Conservation (phyloP, 2,888 invertebrate genomes). For the Eristalinus aeneus region DNA sequence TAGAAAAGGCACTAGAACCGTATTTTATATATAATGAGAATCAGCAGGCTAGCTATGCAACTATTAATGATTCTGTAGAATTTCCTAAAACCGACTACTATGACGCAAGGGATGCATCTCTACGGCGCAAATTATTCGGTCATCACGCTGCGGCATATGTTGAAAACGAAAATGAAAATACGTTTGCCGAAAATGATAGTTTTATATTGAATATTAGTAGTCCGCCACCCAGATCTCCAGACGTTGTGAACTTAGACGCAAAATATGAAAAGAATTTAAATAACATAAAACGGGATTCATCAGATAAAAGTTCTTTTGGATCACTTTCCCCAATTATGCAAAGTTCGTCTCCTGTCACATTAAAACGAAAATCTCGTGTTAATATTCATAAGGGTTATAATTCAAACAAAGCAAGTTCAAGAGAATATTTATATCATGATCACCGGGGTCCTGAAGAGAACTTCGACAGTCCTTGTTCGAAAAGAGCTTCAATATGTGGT, state of each 20-base stretch:
- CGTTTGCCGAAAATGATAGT: conserved; percentile 32
- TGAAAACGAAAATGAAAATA: conserved; percentile 64
- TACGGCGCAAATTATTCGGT: conserved; percentile 79
- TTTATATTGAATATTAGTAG: conserved; percentile 56
- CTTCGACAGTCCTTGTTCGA: conserved; percentile 11
- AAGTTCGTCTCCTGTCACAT: conserved; percentile 19
- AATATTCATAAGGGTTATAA: not conserved
- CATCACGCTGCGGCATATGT: conserved; percentile 75
- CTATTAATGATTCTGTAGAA: conserved; percentile 80
- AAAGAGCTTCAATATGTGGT: conserved; percentile 11
- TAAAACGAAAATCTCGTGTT: conserved; percentile 26
- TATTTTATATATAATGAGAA: conserved; percentile 82
- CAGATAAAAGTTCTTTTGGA: conserved; percentile 78
- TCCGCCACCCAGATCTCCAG: conserved; percentile 72
- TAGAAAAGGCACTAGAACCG: conserved; percentile 83
- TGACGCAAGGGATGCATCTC: conserved; percentile 77
- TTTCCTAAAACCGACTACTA: conserved; percentile 81
- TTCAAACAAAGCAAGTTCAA: not conserved
- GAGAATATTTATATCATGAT: conserved; percentile 3
- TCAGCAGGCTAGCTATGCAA: conserved; percentile 57
- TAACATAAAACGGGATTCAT: conserved; percentile 75
- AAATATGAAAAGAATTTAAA: conserved; percentile 25
- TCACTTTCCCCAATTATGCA: conserved; percentile 79
- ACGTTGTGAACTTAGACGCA: conserved; percentile 17
- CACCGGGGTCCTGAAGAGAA: conserved; percentile 32